Conservation (phyloP, 1,140 invertebrate species). For the Brachystomella parvula region DNA sequence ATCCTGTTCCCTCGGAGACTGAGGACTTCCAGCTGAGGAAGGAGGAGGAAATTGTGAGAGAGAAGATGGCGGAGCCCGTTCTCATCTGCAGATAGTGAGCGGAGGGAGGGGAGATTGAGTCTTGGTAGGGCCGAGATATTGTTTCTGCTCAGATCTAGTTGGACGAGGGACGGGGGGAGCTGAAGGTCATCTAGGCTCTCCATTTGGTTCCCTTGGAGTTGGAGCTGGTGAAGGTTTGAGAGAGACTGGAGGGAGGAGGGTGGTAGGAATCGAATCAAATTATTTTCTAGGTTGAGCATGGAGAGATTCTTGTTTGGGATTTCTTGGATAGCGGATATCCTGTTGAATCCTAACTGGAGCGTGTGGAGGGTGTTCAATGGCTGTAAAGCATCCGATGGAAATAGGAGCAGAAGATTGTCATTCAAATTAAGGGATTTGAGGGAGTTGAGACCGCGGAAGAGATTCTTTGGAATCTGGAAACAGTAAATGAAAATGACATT, state of each 20-base stretch:
- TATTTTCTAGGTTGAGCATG: slow-evolving; percentile 63
- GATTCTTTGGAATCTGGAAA: slow-evolving; percentile 62
- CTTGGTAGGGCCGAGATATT: slow-evolving; percentile 32
- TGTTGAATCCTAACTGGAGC: slow-evolving; percentile 73
- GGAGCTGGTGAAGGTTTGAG: slow-evolving; percentile 36
- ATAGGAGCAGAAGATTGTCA: slow-evolving; percentile 77
- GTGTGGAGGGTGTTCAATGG: slow-evolving; percentile 62
- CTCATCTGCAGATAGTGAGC: slow-evolving; percentile 63
- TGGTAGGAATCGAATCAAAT: slow-evolving; percentile 78
- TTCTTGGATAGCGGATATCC: slow-evolving; percentile 69
- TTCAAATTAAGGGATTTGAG: slow-evolving; percentile 69
- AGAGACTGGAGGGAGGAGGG: slow-evolving; percentile 59
- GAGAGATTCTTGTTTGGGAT: slow-evolving; percentile 47
- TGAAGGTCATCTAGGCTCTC: slow-evolving; percentile 32
- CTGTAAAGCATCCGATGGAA: slow-evolving; percentile 68
- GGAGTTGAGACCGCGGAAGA: slow-evolving; percentile 68
- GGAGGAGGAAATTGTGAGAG: slow-evolving; percentile 62
- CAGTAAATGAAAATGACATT: slow-evolving; percentile 46
- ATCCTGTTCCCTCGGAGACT: slow-evolving; percentile 69
- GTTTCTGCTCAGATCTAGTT: slow-evolving; percentile 38
- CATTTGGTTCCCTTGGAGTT: slow-evolving; percentile 38
- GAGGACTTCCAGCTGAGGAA: slow-evolving; percentile 64
- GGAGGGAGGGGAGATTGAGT: slow-evolving; percentile 46
- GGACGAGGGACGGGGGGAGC: slow-evolving; percentile 33
- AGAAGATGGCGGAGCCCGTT: slow-evolving; percentile 65